A percentile compares a stretch with the other conserved stretches of the same genome.
Evolutionary conservation across 2,797 vertebrate genomes (phyloP).

Genomic region (Ataeniobius toweri): DNA sequence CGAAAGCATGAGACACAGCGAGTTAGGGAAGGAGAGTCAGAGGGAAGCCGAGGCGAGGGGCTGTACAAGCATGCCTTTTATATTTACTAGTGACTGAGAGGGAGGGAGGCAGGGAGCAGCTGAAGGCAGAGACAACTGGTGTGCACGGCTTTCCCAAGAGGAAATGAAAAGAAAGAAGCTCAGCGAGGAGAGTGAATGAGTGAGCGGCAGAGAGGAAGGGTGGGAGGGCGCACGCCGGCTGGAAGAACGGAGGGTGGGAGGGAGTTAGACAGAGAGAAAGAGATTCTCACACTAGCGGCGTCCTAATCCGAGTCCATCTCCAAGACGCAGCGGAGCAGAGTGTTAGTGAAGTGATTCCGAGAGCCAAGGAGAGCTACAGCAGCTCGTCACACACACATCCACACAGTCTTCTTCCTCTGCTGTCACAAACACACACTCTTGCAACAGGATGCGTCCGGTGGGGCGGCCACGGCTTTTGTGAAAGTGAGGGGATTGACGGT

Average conservation of each 20-base stretch:
- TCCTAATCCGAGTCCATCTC: slow-evolving; percentile 80
- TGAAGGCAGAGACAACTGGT: slow-evolving; percentile 81
- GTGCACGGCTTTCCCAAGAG: slow-evolving; percentile 82
- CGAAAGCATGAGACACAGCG: slow-evolving; percentile 78
- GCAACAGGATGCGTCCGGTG: slow-evolving; percentile 66
- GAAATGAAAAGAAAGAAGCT: slow-evolving; percentile 84
- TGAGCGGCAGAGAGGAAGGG: slow-evolving; percentile 69
- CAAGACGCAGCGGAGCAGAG: slow-evolving; percentile 75
- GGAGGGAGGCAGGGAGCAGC: slow-evolving; percentile 68
- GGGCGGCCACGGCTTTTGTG: slow-evolving; percentile 67
- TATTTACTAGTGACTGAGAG: slow-evolving; percentile 83
- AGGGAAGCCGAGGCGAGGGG: slow-evolving; percentile 77
- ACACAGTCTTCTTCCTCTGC: slow-evolving; percentile 20
- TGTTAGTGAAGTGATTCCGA: slow-evolving; percentile 77
- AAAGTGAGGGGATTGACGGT: slow-evolving; percentile 70
- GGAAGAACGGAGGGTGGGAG: slow-evolving; percentile 42
- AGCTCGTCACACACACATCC: slow-evolving; percentile 47
- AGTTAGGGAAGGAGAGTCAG: slow-evolving; percentile 75
- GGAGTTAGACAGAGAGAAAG: slow-evolving; percentile 59
- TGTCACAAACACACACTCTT: slow-evolving; percentile 35
- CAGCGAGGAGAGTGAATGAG: slow-evolving; percentile 79
- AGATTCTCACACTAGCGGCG: slow-evolving; percentile 78
- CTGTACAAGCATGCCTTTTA: slow-evolving; percentile 87
- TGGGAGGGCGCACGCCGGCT: slow-evolving; percentile 42
- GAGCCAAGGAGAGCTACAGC: slow-evolving; percentile 67